Conservation (phyloP, 2,888 invertebrate genomes). For the Cetonia aurata region DNA sequence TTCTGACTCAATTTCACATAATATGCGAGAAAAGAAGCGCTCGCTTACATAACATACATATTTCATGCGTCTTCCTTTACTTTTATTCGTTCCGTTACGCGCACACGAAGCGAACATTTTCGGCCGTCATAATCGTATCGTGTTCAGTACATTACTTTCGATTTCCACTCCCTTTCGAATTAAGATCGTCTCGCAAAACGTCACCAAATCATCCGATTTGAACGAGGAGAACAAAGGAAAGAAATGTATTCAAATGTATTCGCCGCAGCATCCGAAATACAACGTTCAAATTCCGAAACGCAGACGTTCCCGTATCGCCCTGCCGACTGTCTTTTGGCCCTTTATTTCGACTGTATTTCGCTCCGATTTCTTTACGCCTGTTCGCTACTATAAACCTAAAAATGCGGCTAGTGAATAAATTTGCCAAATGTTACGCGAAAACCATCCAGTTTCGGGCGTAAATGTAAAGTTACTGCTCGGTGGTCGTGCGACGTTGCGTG, state of each 20-base stretch:
- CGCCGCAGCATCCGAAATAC: conserved; percentile 6
- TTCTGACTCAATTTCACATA: too few relatives aligned
- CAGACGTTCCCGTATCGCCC: neutral
- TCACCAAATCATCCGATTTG: conserved; percentile 5
- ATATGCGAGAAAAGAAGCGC: too few relatives aligned
- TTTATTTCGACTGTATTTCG: neutral
- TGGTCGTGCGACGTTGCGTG: too few relatives aligned
- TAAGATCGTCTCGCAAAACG: conserved; percentile 4
- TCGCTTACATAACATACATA: too few relatives aligned
- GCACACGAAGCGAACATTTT: too few relatives aligned
- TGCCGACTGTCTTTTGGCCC: neutral
- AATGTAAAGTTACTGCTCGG: neutral
- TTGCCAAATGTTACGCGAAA: conserved; percentile 16
- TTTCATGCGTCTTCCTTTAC: too few relatives aligned
- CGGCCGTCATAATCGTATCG: neutral
- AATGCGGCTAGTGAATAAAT: conserved; percentile 13
- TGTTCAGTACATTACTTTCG: neutral
- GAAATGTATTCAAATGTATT: conserved; percentile 16
- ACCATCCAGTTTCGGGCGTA: neutral
- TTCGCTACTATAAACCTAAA: conserved; percentile 14
- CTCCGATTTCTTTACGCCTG: neutral
- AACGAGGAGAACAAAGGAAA: neutral
- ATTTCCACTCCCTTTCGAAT: neutral
- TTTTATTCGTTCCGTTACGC: too few relatives aligned
- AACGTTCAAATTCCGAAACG: conserved; percentile 4